A percentile compares a stretch with the other conserved stretches of the same genome.
Evolutionary conservation across 1,140 invertebrate species (phyloP).

Genomic region (Samia ricini): DNA sequence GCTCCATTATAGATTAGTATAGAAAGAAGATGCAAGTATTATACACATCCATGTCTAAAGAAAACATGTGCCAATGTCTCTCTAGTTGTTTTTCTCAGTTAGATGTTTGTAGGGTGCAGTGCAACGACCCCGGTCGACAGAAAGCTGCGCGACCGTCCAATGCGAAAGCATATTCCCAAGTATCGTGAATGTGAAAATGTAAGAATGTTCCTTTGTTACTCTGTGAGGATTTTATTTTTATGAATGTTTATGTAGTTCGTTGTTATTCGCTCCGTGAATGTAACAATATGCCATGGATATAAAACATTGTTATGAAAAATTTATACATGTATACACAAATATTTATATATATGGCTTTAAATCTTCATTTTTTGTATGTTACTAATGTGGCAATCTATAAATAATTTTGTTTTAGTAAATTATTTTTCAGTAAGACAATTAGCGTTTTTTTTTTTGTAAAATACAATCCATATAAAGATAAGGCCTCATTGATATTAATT

Average conservation of each 20-base stretch:
- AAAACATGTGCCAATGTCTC: slow-evolving; percentile 5
- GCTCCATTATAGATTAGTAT: slow-evolving; percentile 1
- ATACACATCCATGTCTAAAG: neutral
- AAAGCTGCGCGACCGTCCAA: slow-evolving; percentile 33
- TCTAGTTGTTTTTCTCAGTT: slow-evolving; percentile 14
- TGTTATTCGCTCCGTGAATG: neutral
- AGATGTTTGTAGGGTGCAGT: slow-evolving; percentile 20
- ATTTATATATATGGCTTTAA: too few species aligned
- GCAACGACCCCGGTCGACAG: slow-evolving; percentile 35
- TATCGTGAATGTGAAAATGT: slow-evolving; percentile 22
- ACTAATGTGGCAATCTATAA: too few species aligned
- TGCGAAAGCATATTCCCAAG: slow-evolving; percentile 48
- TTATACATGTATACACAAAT: too few species aligned
- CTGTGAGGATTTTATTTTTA: slow-evolving; percentile 13
- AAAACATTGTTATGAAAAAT: neutral
- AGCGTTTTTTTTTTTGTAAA: too few species aligned
- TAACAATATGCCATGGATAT: neutral
- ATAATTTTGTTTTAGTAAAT: too few species aligned
- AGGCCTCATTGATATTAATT: too few species aligned
- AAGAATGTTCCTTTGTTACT: neutral
- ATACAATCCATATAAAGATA: too few species aligned
- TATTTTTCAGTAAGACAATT: too few species aligned
- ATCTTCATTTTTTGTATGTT: too few species aligned
- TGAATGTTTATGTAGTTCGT: slow-evolving; percentile 11
- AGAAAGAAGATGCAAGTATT: slow-evolving; percentile 2